These are phyloP conservation scores for Tadarida brasiliensis DNA, from an alignment of 2,797 vertebrate species.

Conservation along the genomic window DNA sequence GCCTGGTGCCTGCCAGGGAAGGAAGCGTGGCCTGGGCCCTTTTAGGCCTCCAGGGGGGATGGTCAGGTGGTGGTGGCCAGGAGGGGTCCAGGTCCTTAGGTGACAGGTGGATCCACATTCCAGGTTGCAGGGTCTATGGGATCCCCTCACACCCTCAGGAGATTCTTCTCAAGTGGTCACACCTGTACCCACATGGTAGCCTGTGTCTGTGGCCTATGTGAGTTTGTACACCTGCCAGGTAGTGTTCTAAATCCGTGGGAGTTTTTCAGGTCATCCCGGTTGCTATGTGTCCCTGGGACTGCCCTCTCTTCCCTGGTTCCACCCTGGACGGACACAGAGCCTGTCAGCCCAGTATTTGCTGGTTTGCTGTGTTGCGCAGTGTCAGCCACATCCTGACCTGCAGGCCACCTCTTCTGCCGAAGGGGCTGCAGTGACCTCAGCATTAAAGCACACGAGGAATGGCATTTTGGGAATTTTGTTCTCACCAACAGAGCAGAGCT, in stretches of 20 bases:
- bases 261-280: not conserved
- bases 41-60: not conserved
- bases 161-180: too few species aligned
- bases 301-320: too few species aligned
- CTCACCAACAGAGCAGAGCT: too few species aligned
- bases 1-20: not conserved
- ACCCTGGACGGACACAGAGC: too few species aligned
- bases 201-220: not conserved
- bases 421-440: not conserved
- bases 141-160: too few species aligned
- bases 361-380: not conserved
- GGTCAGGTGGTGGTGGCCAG: not conserved
- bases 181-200: too few species aligned
- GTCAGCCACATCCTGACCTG: not conserved
- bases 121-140: not conserved
- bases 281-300: too few species aligned
- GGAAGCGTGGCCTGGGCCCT: not conserved
- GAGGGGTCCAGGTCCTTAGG: not conserved
- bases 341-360: not conserved
- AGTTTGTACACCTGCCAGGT: not conserved
- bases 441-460: not conserved
- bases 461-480: not conserved
- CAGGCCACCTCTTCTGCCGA: not conserved
- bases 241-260: not conserved
- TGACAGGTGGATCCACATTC: not conserved